phyloP scores from a whole-genome alignment of 2,113 vertebrate genomes.

The Ahaetulla prasina region DNA sequence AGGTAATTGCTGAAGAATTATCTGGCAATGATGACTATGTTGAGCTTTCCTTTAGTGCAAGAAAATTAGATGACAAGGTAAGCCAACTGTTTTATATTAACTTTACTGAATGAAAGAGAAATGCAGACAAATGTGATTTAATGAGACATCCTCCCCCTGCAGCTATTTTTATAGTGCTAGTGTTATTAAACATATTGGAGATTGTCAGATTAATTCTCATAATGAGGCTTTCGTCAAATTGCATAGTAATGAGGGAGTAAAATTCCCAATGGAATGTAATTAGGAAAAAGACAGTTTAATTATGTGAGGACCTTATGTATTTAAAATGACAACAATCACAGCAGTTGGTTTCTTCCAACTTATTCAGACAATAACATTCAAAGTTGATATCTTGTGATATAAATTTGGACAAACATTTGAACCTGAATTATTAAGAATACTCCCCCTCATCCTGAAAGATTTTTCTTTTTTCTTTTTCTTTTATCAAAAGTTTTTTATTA shows the following conservation, averaged over 20 bases:
- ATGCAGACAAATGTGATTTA: slow-evolving; percentile 49
- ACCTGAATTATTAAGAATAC: neutral
- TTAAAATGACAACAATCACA: slow-evolving; percentile 53
- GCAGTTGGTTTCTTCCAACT: slow-evolving; percentile 42
- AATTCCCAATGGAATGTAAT: slow-evolving; percentile 51
- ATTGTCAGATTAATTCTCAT: slow-evolving; percentile 49
- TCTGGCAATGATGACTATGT: slow-evolving; percentile 97
- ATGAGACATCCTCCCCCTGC: slow-evolving; percentile 51
- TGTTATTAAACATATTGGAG: slow-evolving; percentile 62
- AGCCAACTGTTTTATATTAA: slow-evolving; percentile 55
- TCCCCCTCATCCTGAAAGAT: neutral
- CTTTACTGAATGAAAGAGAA: slow-evolving; percentile 52
- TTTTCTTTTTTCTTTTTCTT: no score
- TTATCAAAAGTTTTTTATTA: no score
- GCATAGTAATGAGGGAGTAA: slow-evolving; percentile 49
- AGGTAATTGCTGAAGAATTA: slow-evolving; percentile 94
- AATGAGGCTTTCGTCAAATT: slow-evolving; percentile 47
- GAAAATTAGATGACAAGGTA: slow-evolving; percentile 98
- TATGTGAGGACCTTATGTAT: slow-evolving; percentile 53
- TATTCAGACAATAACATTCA: slow-evolving; percentile 10
- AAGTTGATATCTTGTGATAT: slow-evolving; percentile 27
- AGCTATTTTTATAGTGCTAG: slow-evolving; percentile 52
- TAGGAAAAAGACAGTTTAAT: slow-evolving; percentile 61
- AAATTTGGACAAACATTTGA: neutral
- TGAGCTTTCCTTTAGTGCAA: slow-evolving; percentile 92